Evolutionary conservation across 2,113 vertebrate species (phyloP).

Genomic region (Noctilio leporinus): DNA sequence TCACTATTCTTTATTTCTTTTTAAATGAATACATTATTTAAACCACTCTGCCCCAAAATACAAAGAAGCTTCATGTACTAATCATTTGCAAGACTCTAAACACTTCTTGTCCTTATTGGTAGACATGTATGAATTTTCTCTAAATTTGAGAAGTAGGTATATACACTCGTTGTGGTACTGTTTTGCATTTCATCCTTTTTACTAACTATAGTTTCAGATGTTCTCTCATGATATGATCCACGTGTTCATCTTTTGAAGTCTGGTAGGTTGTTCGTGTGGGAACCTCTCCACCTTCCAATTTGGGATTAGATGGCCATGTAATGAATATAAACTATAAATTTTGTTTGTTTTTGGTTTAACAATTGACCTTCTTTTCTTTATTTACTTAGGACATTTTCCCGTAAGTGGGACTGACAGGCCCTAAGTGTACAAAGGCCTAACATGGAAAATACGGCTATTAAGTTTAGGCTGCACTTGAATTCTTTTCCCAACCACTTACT

Average conservation of each 20-base stretch:
- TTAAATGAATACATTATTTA: neutral
- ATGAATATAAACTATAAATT: neutral
- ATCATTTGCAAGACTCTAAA: neutral
- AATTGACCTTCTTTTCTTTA: neutral
- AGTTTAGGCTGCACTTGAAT: neutral
- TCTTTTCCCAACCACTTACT: neutral
- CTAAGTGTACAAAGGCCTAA: neutral
- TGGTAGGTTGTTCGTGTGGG: neutral
- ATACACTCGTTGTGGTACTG: neutral
- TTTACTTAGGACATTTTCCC: neutral
- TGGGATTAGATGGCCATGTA: neutral
- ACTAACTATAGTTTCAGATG: neutral
- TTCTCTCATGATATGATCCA: neutral
- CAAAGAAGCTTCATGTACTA: neutral
- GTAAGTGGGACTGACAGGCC: neutral
- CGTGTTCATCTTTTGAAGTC: neutral
- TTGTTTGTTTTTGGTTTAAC: neutral
- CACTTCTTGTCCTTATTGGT: neutral
- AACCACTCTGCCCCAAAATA: neutral
- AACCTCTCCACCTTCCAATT: neutral
- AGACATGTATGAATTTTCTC: neutral
- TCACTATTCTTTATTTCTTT: neutral
- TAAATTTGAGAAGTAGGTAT: neutral
- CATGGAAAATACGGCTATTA: neutral
- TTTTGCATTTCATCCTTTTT: neutral